Conservation (phyloP, 2,888 invertebrate species). For the Calephelis perditalis region DNA sequence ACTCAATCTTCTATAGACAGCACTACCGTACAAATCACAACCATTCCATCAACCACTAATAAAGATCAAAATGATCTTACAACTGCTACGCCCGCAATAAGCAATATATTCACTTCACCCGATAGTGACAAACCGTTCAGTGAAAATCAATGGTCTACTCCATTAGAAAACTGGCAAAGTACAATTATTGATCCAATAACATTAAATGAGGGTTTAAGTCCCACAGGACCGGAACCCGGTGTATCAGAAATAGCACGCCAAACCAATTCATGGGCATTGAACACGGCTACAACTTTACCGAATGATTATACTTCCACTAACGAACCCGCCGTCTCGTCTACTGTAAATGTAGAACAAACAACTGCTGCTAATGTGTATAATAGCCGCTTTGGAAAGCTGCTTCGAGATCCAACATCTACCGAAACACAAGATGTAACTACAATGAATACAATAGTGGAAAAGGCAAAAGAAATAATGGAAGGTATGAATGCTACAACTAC, state of each 20-base stretch:
- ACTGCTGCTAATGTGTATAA: constrained; percentile 42
- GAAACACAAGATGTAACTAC: constrained; percentile 80
- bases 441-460: constrained; percentile 81
- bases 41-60: constrained; percentile 45
- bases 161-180: constrained; percentile 79
- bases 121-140: constrained; percentile 61
- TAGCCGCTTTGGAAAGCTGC: constrained; percentile 54
- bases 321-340: constrained; percentile 54
- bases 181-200: constrained; percentile 83
- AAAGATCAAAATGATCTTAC: constrained; percentile 46
- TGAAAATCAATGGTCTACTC: constrained; percentile 70
- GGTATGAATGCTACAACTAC: constrained; percentile 86
- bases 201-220: constrained; percentile 82
- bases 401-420: constrained; percentile 58
- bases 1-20: constrained; percentile 47
- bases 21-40: constrained; percentile 49
- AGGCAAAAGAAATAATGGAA: constrained; percentile 87
- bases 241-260: constrained; percentile 43
- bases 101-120: constrained; percentile 57
- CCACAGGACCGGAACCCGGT: constrained; percentile 47
- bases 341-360: constrained; percentile 45
- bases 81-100: constrained; percentile 46
- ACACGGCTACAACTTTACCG: constrained; percentile 46
- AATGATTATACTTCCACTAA: constrained; percentile 44
- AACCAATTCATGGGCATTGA: constrained; percentile 46